phyloP scores from a whole-genome alignment of 1,140 invertebrate species.

The Stegodyphus mimosarum region DNA sequence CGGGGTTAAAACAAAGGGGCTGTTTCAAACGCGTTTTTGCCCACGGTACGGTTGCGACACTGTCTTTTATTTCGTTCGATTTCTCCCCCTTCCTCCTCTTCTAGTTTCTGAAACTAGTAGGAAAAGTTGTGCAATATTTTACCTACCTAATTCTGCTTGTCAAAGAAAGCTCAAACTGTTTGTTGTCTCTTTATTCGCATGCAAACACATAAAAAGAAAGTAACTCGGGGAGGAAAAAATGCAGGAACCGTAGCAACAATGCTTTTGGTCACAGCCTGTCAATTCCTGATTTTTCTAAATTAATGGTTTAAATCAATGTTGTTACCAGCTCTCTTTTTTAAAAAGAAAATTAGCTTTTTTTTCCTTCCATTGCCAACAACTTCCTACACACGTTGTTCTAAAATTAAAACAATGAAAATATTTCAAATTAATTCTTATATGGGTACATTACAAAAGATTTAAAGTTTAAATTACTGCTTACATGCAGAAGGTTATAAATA shows the following conservation, averaged over 20 bases:
- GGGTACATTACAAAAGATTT: too few species aligned
- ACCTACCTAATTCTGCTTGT: conserved; percentile 9
- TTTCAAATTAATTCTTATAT: too few species aligned
- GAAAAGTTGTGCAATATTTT: conserved; percentile 10
- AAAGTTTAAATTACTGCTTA: too few species aligned
- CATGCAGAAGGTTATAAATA: too few species aligned
- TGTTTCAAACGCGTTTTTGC: neutral
- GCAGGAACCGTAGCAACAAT: neutral
- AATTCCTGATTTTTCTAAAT: neutral
- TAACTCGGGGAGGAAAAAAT: too few species aligned
- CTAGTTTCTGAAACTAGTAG: neutral
- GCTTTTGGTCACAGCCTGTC: neutral
- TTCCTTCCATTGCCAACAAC: too few species aligned
- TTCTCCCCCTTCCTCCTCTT: neutral
- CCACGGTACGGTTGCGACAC: neutral
- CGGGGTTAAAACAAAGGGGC: neutral
- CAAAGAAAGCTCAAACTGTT: conserved; percentile 1
- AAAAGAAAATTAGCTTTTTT: too few species aligned
- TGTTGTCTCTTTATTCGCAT: neutral
- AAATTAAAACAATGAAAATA: too few species aligned
- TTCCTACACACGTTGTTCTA: too few species aligned
- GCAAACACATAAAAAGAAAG: too few species aligned
- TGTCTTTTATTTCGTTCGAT: conserved; percentile 2
- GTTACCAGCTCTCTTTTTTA: neutral
- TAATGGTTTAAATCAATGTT: neutral